phyloP scores from a whole-genome alignment of 1,140 invertebrate species.

The Drosophila grimshawi region DNA sequence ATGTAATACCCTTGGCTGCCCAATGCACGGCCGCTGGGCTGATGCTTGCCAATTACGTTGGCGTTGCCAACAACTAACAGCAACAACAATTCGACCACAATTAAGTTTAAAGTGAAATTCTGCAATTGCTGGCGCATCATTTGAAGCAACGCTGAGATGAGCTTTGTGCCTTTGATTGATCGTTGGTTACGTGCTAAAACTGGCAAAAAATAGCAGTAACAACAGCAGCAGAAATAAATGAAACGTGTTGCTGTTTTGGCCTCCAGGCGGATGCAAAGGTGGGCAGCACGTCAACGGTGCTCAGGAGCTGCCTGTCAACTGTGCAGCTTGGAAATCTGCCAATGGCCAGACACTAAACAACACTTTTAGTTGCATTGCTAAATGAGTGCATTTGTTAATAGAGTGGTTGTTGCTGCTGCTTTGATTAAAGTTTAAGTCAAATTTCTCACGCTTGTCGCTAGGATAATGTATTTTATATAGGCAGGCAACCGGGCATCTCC shows the following conservation, averaged over 20 bases:
- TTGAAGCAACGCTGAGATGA: conserved; percentile 56
- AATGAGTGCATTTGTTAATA: conserved; percentile 80
- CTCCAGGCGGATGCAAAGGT: conserved; percentile 71
- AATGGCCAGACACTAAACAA: conserved; percentile 73
- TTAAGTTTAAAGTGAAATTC: conserved; percentile 78
- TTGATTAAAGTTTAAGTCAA: conserved; percentile 31
- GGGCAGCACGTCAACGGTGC: conserved; percentile 33
- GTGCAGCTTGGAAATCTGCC: conserved; percentile 42
- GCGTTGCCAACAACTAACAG: conserved; percentile 22
- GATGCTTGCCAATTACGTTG: conserved; percentile 72
- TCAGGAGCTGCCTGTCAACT: conserved; percentile 78
- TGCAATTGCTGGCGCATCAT: conserved; percentile 78
- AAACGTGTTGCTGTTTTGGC: conserved; percentile 34
- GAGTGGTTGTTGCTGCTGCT: conserved; percentile 26
- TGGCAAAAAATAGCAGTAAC: conserved; percentile 33
- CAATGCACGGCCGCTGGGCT: conserved; percentile 45
- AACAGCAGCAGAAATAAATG: conserved; percentile 20
- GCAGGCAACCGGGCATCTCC: conserved; percentile 32
- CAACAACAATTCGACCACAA: conserved; percentile 57
- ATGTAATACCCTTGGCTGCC: conserved; percentile 73
- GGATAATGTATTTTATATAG: conserved; percentile 31
- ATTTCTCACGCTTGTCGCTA: conserved; percentile 66
- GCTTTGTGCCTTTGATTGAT: conserved; percentile 72
- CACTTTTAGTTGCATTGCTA: conserved; percentile 81
- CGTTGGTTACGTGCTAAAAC: conserved; percentile 75